phyloP scores from a whole-genome alignment of 2,113 vertebrate genomes.

The Phylloscopus trochiloides region DNA sequence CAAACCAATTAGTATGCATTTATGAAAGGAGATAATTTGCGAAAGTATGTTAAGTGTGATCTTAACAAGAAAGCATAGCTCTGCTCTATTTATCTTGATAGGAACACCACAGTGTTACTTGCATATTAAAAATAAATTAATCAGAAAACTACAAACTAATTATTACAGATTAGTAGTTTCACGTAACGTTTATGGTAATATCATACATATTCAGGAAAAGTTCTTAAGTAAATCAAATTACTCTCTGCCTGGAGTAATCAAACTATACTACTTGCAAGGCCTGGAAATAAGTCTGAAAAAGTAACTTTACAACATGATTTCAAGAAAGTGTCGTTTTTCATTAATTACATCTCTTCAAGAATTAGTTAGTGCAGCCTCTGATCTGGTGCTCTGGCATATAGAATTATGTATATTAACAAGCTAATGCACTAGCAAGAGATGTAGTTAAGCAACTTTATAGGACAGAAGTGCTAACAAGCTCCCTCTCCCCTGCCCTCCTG shows the following conservation, averaged over 20 bases:
- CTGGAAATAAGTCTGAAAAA: neutral
- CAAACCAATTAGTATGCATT: neutral
- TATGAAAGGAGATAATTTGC: neutral
- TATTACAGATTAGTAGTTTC: neutral
- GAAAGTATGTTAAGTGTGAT: neutral
- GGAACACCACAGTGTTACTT: neutral
- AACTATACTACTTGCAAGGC: neutral
- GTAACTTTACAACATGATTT: neutral
- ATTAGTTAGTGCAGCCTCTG: neutral
- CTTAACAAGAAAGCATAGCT: neutral
- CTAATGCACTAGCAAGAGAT: fast-evolving
- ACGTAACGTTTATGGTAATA: neutral
- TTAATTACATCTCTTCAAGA: neutral
- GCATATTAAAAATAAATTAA: neutral
- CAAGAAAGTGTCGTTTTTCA: neutral
- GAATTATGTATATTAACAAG: neutral
- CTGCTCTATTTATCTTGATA: neutral
- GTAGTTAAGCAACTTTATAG: neutral
- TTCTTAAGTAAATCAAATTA: neutral
- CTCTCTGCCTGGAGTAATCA: neutral
- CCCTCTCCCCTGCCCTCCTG: neutral
- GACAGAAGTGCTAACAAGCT: neutral
- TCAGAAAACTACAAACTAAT: neutral
- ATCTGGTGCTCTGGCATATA: neutral
- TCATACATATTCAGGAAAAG: neutral